Base-by-base conservation (phyloP, 1,140 invertebrate genomes). In the Papilio glaucus region DNA sequence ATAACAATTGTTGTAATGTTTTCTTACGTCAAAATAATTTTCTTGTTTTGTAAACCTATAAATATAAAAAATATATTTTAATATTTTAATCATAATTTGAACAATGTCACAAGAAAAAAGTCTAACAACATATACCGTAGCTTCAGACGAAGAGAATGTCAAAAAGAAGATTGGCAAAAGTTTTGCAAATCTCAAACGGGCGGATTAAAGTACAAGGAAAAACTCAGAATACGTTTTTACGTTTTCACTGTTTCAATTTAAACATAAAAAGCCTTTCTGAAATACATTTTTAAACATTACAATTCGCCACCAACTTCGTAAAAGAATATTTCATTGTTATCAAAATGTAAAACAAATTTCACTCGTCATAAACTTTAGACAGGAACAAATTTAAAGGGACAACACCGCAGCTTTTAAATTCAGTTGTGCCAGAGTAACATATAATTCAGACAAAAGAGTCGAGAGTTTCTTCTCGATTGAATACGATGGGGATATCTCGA, bases 281-380 rank as follows among this genome's bases (percentile, higher is more conserved):
- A 26, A 53, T 53, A 53, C 49, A 53, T 53, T 53, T 53, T 53
- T 53, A 53, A 39, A 39, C 37, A 65, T 65, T 39, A 38, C 62
- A 18, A 38, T 38, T 65, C n/a, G 1, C 37, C 21, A 18, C 49
- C 18, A 65, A 39, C 37, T 39, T 18, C 15, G 15, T 8, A 15
- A 21, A 39, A 39, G 18, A 65, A 39, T 65, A 62, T 24, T 74
- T 71, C 67, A 77, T 79, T 77, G 73, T 81, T 70, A 76, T 77
- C 53, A 53, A 75, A 81, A 77, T 73, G 68, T 75, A 62, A 73
- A 74, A 77, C 74, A 73, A 73, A 76, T 75, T 78, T 76, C 13
- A 49, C 67, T 53, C 18, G 42, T 69, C 67, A 53, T 49, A 49
- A 69, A 69, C 41, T 69, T 15, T 53, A 24, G 49, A 53, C 37